These are phyloP conservation scores for Cryptosula pallasiana DNA, from an alignment of 2,888 invertebrate genomes.

Conservation along the genomic window DNA sequence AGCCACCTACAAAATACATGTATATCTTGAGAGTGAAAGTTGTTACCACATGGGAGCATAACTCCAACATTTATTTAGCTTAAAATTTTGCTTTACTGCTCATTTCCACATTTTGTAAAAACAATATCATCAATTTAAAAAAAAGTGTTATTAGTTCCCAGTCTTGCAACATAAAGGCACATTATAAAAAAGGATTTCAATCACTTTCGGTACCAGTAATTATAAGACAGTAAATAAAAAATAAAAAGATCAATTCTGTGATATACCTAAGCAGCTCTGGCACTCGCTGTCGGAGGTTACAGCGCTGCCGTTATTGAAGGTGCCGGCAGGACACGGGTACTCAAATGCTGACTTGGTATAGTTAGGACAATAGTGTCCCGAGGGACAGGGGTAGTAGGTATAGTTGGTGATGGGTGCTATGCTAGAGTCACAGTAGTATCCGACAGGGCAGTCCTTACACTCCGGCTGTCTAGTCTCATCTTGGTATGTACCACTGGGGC, in stretches of 20 bases:
- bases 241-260: too few relatives aligned
- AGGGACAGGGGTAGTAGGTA: constrained; percentile 41
- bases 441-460: constrained; percentile 45
- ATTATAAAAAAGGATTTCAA: too few relatives aligned
- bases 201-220: too few relatives aligned
- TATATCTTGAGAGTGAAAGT: too few relatives aligned
- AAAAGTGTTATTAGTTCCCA: too few relatives aligned
- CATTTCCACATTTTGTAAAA: too few relatives aligned
- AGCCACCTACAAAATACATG: constrained; percentile 37
- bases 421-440: constrained; percentile 47
- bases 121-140: too few relatives aligned
- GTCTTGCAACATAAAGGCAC: too few relatives aligned
- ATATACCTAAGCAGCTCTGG: constrained; percentile 38
- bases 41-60: too few relatives aligned
- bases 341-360: constrained; percentile 34
- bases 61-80: too few relatives aligned
- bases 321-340: constrained; percentile 39
- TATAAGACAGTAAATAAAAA: too few relatives aligned
- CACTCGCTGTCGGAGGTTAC: constrained; percentile 37
- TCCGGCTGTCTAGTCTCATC: constrained; percentile 36
- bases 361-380: constrained; percentile 42
- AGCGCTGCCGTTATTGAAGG: constrained; percentile 43
- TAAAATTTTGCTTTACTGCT: too few relatives aligned
- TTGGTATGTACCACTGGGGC: constrained; percentile 45
- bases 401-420: constrained; percentile 41